Evolutionary conservation across 2,888 invertebrate species (phyloP).

Genomic region (Podotricha telesiphe): DNA sequence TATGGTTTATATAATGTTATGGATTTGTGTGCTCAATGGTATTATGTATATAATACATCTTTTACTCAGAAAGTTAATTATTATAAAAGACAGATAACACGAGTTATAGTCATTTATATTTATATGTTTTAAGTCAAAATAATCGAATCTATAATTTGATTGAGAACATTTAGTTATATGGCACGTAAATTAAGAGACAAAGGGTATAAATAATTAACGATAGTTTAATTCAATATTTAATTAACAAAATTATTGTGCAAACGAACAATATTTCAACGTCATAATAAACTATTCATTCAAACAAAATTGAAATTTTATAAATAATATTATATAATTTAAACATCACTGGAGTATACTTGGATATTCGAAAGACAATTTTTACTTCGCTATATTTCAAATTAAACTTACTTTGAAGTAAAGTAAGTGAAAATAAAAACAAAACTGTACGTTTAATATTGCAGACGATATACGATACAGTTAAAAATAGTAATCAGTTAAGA

Average conservation of each 20-base stretch:
- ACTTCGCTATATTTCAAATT: conserved; percentile 1
- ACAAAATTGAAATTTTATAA: conserved; percentile 74
- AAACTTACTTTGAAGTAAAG: no score
- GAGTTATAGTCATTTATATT: no score
- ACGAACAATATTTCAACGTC: conserved; percentile 76
- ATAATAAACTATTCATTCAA: conserved; percentile 79
- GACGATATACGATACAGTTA: no score
- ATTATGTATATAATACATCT: no score
- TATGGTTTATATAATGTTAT: no score
- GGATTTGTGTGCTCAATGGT: no score
- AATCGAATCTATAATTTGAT: not conserved
- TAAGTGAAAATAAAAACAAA: no score
- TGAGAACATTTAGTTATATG: not conserved
- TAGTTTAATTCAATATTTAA: conserved; percentile 54
- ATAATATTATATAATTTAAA: conserved; percentile 46
- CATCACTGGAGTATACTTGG: conserved; percentile 53
- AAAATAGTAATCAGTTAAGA: no score
- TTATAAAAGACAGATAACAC: no score
- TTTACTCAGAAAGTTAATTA: no score
- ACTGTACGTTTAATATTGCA: no score
- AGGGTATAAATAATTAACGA: conserved; percentile 28
- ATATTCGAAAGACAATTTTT: conserved; percentile 9
- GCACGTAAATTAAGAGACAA: conserved; percentile 4
- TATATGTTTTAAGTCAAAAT: conserved; percentile 8
- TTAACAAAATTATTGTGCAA: conserved; percentile 76